Percentiles rank a stretch among this genome's conserved stretches.
Evolutionary conservation across 2,888 invertebrate genomes (phyloP).

Genomic region (Drosophila anomelani): DNA sequence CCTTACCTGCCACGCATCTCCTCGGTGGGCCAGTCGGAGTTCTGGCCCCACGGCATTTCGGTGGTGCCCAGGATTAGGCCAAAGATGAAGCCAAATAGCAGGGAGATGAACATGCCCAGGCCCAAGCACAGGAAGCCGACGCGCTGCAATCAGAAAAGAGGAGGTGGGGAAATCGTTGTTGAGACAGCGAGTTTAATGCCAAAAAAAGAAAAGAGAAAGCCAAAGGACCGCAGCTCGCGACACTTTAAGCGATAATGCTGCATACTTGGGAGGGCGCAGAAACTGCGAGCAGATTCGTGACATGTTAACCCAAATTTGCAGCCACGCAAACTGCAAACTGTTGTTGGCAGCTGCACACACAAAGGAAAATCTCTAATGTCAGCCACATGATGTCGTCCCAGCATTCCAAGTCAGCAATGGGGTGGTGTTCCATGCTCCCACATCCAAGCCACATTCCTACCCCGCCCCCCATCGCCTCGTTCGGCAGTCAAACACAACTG

Average conservation of each 20-base stretch:
- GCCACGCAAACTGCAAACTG: constrained; percentile 62
- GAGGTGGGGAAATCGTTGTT: too few species aligned
- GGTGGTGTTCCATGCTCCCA: background rate
- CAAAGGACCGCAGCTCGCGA: constrained; percentile 55
- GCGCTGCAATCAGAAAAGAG: constrained; percentile 83
- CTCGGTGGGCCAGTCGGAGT: constrained; percentile 91
- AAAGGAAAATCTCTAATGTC: constrained; percentile 72
- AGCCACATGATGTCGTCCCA: constrained; percentile 64
- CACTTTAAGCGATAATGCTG: constrained; percentile 73
- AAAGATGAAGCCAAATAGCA: constrained; percentile 91
- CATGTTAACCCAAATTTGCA: constrained; percentile 81
- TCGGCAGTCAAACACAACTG: constrained; percentile 26
- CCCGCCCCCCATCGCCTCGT: background rate
- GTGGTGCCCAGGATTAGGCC: constrained; percentile 90
- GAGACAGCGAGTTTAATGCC: too few species aligned
- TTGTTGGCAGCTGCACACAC: constrained; percentile 74
- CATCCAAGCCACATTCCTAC: background rate
- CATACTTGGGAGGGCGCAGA: constrained; percentile 55
- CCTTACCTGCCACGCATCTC: constrained; percentile 91
- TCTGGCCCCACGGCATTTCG: constrained; percentile 90
- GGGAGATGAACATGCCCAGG: constrained; percentile 90
- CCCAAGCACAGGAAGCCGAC: constrained; percentile 89
- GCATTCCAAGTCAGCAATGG: constrained; percentile 35
- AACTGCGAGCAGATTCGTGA: constrained; percentile 66
- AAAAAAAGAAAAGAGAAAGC: background rate